phyloP scores from a whole-genome alignment of 2,113 vertebrate genomes.

The Climacteris rufus region DNA sequence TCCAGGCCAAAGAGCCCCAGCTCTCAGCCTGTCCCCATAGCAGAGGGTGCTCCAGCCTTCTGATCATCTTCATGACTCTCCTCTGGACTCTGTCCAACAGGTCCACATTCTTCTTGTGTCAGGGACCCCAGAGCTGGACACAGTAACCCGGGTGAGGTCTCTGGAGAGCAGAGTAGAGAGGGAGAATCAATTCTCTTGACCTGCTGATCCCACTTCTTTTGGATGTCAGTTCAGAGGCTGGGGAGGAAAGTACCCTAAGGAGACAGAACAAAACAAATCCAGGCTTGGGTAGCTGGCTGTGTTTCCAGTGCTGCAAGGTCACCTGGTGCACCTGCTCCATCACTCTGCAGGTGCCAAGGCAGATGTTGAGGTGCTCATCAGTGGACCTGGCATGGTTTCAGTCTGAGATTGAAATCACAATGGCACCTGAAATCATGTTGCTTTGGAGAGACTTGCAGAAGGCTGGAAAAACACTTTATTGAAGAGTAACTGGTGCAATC shows the following conservation, averaged over 20 bases:
- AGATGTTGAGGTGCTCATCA: rapidly evolving
- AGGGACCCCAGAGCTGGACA: not conserved
- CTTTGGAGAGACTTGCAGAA: not conserved
- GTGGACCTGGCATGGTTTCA: rapidly evolving
- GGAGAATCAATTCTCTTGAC: not conserved
- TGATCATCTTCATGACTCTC: not conserved
- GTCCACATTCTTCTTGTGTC: not conserved
- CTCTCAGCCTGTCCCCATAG: not conserved
- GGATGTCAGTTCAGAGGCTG: rapidly evolving
- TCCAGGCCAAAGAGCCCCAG: not conserved
- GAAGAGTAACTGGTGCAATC: not conserved
- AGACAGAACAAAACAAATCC: rapidly evolving
- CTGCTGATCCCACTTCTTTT: not conserved
- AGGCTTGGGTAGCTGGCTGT: not conserved
- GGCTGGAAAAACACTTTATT: not conserved
- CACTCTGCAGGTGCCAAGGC: not conserved
- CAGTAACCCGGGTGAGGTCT: not conserved
- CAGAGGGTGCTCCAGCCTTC: not conserved
- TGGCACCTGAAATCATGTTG: not conserved
- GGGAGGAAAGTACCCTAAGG: not conserved
- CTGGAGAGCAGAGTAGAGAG: not conserved
- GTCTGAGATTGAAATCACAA: not conserved
- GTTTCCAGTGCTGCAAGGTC: not conserved
- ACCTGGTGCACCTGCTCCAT: not conserved
- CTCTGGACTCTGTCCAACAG: not conserved